Evolutionary conservation across 2,113 vertebrate species (phyloP).

Genomic region (Aldabrachelys gigantea): DNA sequence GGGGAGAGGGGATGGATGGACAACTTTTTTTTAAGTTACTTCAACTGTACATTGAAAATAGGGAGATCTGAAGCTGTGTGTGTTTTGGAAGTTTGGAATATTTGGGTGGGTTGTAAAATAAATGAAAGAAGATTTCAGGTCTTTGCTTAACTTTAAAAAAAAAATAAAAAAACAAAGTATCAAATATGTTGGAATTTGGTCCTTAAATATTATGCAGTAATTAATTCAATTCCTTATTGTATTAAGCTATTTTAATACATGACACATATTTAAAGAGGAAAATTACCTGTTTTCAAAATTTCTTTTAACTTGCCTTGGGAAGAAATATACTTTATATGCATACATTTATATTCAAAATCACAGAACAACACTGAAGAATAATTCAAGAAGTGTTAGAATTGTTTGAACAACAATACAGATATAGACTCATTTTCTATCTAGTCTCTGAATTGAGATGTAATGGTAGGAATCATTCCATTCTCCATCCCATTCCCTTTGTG

Average conservation of each 20-base stretch:
- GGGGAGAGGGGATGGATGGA: no score
- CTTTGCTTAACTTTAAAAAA: neutral
- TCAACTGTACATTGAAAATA: neutral
- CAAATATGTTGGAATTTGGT: neutral
- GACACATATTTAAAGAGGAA: neutral
- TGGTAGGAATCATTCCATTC: neutral
- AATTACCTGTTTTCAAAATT: neutral
- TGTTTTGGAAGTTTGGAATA: neutral
- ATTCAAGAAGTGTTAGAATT: neutral
- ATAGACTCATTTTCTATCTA: neutral
- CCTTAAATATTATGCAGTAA: neutral
- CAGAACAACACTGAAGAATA: neutral
- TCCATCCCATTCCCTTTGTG: neutral
- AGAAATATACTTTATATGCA: neutral
- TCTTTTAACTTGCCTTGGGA: neutral
- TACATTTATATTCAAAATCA: neutral
- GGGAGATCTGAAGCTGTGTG: neutral
- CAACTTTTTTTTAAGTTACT: neutral
- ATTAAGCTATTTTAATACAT: neutral
- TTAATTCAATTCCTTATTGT: neutral
- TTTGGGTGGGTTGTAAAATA: neutral
- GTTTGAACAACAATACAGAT: neutral
- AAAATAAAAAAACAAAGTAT: neutral
- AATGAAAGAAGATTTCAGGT: neutral
- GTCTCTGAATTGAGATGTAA: neutral